Conservation (phyloP, 1,140 invertebrate genomes). For the Zelostemma sp. region DNA sequence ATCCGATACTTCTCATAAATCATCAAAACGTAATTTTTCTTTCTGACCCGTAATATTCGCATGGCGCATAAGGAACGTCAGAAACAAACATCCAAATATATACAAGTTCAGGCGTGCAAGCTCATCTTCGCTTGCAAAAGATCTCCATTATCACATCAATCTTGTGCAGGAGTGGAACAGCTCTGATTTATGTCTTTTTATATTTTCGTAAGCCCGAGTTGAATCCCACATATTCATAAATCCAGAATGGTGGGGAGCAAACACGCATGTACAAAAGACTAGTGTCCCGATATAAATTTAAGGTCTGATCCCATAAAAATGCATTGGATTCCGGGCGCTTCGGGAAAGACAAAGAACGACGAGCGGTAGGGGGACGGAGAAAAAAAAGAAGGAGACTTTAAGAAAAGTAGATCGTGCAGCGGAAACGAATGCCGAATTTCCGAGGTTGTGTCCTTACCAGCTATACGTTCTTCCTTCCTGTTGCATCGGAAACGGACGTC, state of each 20-base stretch:
- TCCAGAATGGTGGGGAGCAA: slow-evolving; percentile 12
- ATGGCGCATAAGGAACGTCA: slow-evolving; percentile 9
- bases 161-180: neutral
- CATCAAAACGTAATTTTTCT: slow-evolving; percentile 2
- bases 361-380: neutral
- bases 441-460: slow-evolving; percentile 26
- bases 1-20: neutral
- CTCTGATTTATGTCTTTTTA: slow-evolving; percentile 59
- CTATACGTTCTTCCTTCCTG: slow-evolving; percentile 34
- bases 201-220: slow-evolving; percentile 41
- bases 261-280: slow-evolving; percentile 33
- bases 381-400: slow-evolving; percentile 20
- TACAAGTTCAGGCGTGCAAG: neutral
- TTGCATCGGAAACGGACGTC: slow-evolving; percentile 42
- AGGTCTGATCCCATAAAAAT: slow-evolving; percentile 63
- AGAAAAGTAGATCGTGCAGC: slow-evolving; percentile 47
- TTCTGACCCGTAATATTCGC: slow-evolving; percentile 6
- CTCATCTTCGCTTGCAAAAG: slow-evolving; percentile 9
- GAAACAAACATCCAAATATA: slow-evolving; percentile 14
- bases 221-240: slow-evolving; percentile 1
- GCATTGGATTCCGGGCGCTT: slow-evolving; percentile 53
- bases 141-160: slow-evolving; percentile 18
- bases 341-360: slow-evolving; percentile 6
- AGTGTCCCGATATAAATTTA: slow-evolving; percentile 60
- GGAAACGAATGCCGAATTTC: slow-evolving; percentile 55